Conservation (phyloP, 1,140 invertebrate species). For the Drosophila saltans region DNA sequence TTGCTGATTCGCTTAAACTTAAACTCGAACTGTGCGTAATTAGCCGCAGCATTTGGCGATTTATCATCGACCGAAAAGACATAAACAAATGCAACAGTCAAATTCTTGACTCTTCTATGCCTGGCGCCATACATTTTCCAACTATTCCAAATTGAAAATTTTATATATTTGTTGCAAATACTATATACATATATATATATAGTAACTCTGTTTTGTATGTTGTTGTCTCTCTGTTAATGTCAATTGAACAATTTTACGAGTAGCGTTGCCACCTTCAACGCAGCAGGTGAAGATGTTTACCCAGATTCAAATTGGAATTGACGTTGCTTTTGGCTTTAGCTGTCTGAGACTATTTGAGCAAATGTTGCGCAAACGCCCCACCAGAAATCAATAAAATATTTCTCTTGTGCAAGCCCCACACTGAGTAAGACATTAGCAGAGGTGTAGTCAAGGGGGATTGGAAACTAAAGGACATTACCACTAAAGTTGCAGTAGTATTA, state of each 20-base stretch:
- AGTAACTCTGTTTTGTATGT: not conserved
- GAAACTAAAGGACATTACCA: not conserved
- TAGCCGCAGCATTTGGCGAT: conserved; percentile 42
- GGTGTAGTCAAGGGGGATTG: not conserved
- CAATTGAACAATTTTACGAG: conserved; percentile 13
- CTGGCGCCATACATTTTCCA: conserved; percentile 42
- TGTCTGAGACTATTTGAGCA: conserved; percentile 2
- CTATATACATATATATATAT: conserved; percentile 8
- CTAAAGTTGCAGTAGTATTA: too few species aligned
- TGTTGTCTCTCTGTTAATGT: conserved; percentile 14
- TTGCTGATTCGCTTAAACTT: conserved; percentile 46
- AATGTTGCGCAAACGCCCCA: conserved; percentile 51
- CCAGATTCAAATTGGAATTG: conserved; percentile 51
- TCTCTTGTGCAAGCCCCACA: conserved; percentile 38
- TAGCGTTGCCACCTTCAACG: conserved; percentile 8
- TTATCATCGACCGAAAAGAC: conserved; percentile 49
- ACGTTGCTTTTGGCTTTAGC: conserved; percentile 11
- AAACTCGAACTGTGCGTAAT: conserved; percentile 51
- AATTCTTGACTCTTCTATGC: conserved; percentile 11
- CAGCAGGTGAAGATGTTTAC: conserved; percentile 66
- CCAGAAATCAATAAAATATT: conserved; percentile 61
- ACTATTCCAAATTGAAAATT: conserved; percentile 1
- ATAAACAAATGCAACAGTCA: conserved; percentile 38
- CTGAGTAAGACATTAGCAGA: not conserved
- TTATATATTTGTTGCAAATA: conserved; percentile 24